These are phyloP conservation scores for Megaceryle maxima DNA, from an alignment of 2,113 vertebrate genomes.

Conservation along the genomic window DNA sequence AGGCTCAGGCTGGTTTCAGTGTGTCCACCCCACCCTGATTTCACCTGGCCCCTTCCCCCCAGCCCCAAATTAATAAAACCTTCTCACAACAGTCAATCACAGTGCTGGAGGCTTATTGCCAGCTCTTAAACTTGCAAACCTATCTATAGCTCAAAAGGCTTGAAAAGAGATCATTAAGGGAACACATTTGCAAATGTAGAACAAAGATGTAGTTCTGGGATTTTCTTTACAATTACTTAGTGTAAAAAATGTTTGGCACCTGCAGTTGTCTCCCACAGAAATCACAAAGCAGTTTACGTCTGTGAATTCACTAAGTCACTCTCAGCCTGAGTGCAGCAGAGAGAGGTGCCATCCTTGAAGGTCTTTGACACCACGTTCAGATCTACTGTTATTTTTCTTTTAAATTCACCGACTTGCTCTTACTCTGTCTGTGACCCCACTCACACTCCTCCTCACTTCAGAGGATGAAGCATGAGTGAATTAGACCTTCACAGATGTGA, in stretches of 20 bases:
- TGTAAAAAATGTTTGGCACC: slow-evolving; percentile 51
- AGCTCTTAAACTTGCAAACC: slow-evolving; percentile 20
- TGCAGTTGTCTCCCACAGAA: slow-evolving; percentile 4
- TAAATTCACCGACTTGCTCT: neutral
- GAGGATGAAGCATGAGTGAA: slow-evolving; percentile 13
- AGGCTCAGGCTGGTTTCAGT: neutral
- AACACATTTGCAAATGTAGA: neutral
- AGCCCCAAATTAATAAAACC: neutral
- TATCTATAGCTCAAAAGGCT: neutral
- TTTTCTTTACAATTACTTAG: slow-evolving; percentile 17
- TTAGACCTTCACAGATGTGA: slow-evolving; percentile 53
- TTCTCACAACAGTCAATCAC: neutral
- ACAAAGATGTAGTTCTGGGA: slow-evolving; percentile 2
- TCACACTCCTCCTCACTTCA: neutral
- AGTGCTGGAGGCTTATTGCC: slow-evolving; percentile 1
- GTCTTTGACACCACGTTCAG: neutral
- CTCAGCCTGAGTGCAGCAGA: neutral
- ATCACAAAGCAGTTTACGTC: neutral
- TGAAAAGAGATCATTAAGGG: slow-evolving; percentile 7
- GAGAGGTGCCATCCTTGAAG: neutral
- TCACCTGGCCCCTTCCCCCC: neutral
- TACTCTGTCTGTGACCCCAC: neutral
- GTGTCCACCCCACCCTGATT: neutral
- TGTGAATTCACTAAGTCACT: neutral
- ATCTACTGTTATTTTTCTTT: slow-evolving; percentile 3